Evolutionary conservation across 2,113 vertebrate genomes (phyloP), one percentile per base, ranked within the genome.

Genomic region (Seriola aureovittata): DNA sequence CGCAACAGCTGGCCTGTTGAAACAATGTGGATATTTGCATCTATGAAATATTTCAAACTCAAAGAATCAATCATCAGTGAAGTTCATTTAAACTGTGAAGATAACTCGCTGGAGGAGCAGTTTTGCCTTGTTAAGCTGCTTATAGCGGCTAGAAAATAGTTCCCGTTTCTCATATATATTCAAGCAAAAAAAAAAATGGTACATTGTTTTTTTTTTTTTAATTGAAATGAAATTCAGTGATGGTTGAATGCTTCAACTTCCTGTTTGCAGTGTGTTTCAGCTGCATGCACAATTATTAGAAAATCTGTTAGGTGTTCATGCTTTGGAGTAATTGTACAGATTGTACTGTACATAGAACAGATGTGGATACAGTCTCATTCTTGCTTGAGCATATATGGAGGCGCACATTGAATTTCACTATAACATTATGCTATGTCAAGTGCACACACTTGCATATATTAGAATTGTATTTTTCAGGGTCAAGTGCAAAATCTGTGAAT

Each of bases 401-500:
- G 32, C 48, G 40, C 58, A 23, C 14, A 60, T 1, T 42, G 4
- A 42, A 57, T 68, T 32, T 12, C 52, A 67, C 4, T 36, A 29
- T 5, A 23, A 21, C 46, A 63, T 63, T 60, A 38, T 38, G 36
- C n/a, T 11, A 38, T 54, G 3, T 73, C 34, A 57, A 8, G 17
- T 5, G 54, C 54, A 68, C 11, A 67, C 34, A 21, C 42, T 77
- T 52, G 3, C 19, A 32, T 55, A 8, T n/a, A 69, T 46, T 63
- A 11, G 3, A 78, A 68, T 16, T 17, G 29, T 4, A 46, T 36
- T 58, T 36, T 82, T 62, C 48, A 29, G 23, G 32, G 55, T 57
- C 55, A 78, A 52, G 59, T 21, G 68, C 21, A 46, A 57, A 69
- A 10, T 42, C 38, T 71, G 4, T 68, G 29, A 76, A 75, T 59